These are phyloP conservation scores for Erpobdella octoculata DNA, from an alignment of 2,888 invertebrate species.

Conservation along the genomic window DNA sequence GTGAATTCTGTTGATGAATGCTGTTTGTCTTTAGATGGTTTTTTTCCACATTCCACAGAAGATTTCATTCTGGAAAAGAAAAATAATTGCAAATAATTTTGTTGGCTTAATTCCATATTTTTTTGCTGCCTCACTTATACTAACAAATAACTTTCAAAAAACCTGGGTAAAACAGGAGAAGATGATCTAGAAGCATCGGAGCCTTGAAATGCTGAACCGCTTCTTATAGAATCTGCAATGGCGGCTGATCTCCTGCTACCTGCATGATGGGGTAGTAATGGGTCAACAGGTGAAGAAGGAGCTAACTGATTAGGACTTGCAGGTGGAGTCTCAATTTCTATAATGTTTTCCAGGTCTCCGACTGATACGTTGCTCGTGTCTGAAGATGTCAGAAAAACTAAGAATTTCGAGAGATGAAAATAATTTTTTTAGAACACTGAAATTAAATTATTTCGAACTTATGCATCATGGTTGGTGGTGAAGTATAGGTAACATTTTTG, in stretches of 20 bases:
- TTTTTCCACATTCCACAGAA: not conserved
- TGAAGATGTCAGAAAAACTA: slow-evolving; percentile 31
- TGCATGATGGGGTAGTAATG: slow-evolving; percentile 24
- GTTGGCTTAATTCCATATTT: not conserved
- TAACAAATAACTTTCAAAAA: not conserved
- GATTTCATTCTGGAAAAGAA: not conserved
- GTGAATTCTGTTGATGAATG: no score
- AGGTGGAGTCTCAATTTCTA: slow-evolving; percentile 52
- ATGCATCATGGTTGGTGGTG: no score
- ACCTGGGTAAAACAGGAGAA: slow-evolving; percentile 7
- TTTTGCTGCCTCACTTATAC: not conserved
- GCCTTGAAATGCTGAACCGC: not conserved
- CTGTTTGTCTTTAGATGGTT: not conserved
- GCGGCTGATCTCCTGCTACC: not conserved
- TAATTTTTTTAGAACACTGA: not conserved
- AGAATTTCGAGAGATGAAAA: not conserved
- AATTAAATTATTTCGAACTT: no score
- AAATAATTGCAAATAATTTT: no score
- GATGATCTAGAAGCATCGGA: slow-evolving; percentile 27
- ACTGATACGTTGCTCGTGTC: slow-evolving; percentile 52
- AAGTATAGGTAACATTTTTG: no score
- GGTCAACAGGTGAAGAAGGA: slow-evolving; percentile 27
- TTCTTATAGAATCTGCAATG: not conserved
- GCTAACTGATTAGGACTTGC: slow-evolving; percentile 44
- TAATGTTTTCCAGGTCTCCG: slow-evolving; percentile 52